phyloP scores from a whole-genome alignment of 2,113 vertebrate species.

The Sander lucioperca region DNA sequence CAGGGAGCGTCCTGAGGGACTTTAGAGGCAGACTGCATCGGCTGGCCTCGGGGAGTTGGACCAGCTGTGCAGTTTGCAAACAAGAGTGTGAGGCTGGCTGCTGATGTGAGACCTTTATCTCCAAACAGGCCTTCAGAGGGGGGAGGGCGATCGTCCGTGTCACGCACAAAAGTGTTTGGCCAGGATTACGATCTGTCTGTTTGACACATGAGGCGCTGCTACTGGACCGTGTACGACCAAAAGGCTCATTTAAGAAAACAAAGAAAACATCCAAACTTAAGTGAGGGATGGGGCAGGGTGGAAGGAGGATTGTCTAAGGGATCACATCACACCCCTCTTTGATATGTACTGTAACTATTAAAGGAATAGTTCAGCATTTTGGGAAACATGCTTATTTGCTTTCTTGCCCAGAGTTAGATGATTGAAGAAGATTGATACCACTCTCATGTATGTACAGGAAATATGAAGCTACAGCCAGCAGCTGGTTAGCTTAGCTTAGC shows the following conservation, averaged over 20 bases:
- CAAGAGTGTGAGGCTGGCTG: slow-evolving; percentile 45
- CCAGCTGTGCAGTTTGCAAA: slow-evolving; percentile 72
- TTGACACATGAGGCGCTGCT: slow-evolving; percentile 45
- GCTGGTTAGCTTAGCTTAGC: not conserved
- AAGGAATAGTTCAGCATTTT: not conserved
- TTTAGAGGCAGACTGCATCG: slow-evolving; percentile 38
- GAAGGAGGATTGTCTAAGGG: not conserved
- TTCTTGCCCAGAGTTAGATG: not conserved
- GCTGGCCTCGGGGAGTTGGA: slow-evolving; percentile 54
- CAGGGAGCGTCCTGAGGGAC: slow-evolving; percentile 27
- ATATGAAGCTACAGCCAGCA: not conserved
- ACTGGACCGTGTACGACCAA: slow-evolving; percentile 5
- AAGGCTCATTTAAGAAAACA: slow-evolving; percentile 38
- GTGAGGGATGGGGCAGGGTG: not conserved
- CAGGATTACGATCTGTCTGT: slow-evolving; percentile 40
- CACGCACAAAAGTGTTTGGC: slow-evolving; percentile 37
- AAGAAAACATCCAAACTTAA: slow-evolving; percentile 14
- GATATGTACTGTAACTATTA: not conserved
- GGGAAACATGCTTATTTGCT: not conserved
- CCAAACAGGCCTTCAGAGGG: not conserved
- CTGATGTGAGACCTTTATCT: slow-evolving; percentile 63
- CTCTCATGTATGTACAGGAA: not conserved
- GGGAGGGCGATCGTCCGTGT: slow-evolving; percentile 24
- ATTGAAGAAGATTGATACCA: not conserved
- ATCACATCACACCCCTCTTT: not conserved